Evolutionary conservation across 2,797 vertebrate genomes (phyloP).

Genomic region (Typhlichthys eigenmanni): DNA sequence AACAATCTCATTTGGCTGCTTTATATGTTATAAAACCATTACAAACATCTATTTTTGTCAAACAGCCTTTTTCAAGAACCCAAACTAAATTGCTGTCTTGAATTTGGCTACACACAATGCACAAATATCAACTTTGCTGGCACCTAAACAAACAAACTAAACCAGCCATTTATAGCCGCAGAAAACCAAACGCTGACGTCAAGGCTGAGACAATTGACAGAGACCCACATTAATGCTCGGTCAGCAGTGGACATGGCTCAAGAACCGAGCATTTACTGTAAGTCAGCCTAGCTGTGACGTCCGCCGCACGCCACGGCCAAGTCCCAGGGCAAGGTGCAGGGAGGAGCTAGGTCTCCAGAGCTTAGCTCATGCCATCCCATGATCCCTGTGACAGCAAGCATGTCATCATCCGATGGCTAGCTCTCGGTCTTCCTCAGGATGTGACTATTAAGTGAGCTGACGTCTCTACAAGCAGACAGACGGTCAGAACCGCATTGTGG

Average conservation of each 20-base stretch:
- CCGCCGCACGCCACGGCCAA: constrained; percentile 32
- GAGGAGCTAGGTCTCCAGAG: constrained; percentile 39
- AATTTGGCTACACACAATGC: constrained; percentile 36
- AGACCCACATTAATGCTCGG: constrained; percentile 27
- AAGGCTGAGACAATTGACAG: constrained; percentile 30
- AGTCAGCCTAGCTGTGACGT: constrained; percentile 33
- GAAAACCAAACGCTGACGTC: constrained; percentile 41
- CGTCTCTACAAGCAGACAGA: constrained; percentile 33
- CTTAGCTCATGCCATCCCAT: constrained; percentile 52
- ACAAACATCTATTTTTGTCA: constrained; percentile 41
- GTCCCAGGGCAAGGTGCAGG: constrained; percentile 42
- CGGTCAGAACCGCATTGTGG: constrained; percentile 19
- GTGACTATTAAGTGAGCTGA: constrained; percentile 40
- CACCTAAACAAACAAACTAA: constrained; percentile 18
- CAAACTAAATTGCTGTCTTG: constrained; percentile 23
- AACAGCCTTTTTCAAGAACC: constrained; percentile 41
- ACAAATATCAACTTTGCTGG: constrained; percentile 32
- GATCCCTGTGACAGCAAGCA: constrained; percentile 25
- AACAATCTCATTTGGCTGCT: constrained; percentile 38
- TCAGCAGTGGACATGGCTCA: constrained; percentile 38
- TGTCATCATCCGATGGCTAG: constrained; percentile 46
- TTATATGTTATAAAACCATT: constrained; percentile 35
- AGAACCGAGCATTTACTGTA: constrained; percentile 31
- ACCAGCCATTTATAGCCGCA: constrained; percentile 37
- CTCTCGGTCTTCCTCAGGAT: constrained; percentile 33